These are phyloP conservation scores for Zaprionus tsacasi DNA, from an alignment of 1,140 invertebrate genomes.

Conservation along the genomic window DNA sequence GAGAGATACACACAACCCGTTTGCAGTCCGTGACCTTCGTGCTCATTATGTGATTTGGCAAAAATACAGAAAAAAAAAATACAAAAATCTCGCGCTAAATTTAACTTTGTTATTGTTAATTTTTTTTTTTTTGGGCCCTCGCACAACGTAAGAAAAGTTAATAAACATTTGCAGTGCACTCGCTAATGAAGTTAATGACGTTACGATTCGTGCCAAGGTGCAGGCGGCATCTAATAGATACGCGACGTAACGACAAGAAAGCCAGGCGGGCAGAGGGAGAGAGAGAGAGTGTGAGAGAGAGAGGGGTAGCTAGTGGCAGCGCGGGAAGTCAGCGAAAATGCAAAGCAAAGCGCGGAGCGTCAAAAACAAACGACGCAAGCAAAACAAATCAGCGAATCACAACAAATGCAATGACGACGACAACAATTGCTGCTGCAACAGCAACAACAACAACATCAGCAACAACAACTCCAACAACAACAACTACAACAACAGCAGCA, in stretches of 20 bases:
- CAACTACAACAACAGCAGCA: conserved; percentile 8
- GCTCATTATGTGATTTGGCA: conserved; percentile 59
- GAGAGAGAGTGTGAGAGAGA: neutral
- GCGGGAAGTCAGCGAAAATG: conserved; percentile 31
- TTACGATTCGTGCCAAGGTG: conserved; percentile 71
- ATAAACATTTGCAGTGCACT: conserved; percentile 61
- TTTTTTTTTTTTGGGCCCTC: conserved; percentile 6
- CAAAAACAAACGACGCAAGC: conserved; percentile 59
- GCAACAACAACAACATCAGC: neutral
- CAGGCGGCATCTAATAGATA: conserved; percentile 61
- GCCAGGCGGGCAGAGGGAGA: neutral
- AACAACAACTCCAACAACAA: neutral
- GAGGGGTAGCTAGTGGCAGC: neutral
- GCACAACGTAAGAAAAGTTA: conserved; percentile 42
- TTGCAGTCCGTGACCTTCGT: conserved; percentile 57
- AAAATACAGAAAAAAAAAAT: too few relatives aligned
- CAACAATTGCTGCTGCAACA: conserved; percentile 17
- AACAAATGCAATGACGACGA: conserved; percentile 30
- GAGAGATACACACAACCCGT: conserved; percentile 40
- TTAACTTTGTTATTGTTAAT: conserved; percentile 3
- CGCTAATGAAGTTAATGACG: conserved; percentile 69
- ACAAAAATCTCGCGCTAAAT: conserved; percentile 44
- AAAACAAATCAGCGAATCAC: conserved; percentile 65
- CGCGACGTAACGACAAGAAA: conserved; percentile 13
- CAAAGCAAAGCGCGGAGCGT: conserved; percentile 46